Conservation (phyloP, 2,888 invertebrate species). For the Cordilura impudica region DNA sequence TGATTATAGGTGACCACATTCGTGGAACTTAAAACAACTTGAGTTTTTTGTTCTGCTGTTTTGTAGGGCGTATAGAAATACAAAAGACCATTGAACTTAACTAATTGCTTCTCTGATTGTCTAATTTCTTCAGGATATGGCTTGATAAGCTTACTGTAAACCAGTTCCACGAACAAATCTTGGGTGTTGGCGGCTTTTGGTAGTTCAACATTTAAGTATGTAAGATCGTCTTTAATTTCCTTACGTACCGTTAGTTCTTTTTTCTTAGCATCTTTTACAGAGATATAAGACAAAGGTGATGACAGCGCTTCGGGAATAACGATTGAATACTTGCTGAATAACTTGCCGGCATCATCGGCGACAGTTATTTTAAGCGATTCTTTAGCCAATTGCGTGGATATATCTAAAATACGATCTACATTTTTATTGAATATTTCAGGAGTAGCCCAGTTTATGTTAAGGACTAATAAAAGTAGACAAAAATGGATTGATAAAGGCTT, state of each 20-base stretch:
- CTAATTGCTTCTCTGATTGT: conserved; percentile 96
- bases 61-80: conserved; percentile 91
- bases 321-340: conserved; percentile 85
- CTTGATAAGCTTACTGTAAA: conserved; percentile 85
- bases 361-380: conserved; percentile 87
- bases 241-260: conserved; percentile 81
- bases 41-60: conserved; percentile 89
- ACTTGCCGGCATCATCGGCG: conserved; percentile 88
- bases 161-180: conserved; percentile 81
- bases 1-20: conserved; percentile 88
- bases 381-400: conserved; percentile 93
- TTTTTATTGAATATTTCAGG: conserved; percentile 81
- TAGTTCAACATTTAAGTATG: conserved; percentile 81
- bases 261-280: conserved; percentile 82
- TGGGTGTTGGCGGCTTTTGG: conserved; percentile 73
- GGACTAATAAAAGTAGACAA: conserved; percentile 28
- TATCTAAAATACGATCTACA: conserved; percentile 91
- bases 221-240: conserved; percentile 79
- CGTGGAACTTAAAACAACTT: conserved; percentile 86
- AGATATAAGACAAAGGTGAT: conserved; percentile 85
- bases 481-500: conserved; percentile 25
- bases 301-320: conserved; percentile 81
- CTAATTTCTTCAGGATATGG: conserved; percentile 93
- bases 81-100: conserved; percentile 90
- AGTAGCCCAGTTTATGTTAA: conserved; percentile 13